Base-by-base conservation (phyloP, 2,888 invertebrate species). In the Pheosia gnoma region DNA sequence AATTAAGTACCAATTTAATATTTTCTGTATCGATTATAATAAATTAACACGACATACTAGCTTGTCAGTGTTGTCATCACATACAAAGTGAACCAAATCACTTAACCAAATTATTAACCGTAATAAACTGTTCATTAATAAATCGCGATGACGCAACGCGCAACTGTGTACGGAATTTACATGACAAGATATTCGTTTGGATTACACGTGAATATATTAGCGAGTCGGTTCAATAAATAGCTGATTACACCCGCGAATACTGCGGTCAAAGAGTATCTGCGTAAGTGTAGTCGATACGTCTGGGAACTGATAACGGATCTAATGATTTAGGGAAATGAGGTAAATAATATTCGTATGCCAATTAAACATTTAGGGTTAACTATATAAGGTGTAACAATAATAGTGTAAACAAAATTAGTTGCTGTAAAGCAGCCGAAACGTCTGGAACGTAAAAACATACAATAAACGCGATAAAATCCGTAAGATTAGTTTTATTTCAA, bases 141-240 rank as follows among this genome's bases (percentile, higher is more conserved):
- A 51, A 25, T 25, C 25, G 13, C 25, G 51, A 25, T 51, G 51
- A 51, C 51, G 25, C 13, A 51, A 51, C 51, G 3, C 11, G 5
- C 47, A 47, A 47, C 47, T n/a, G 47, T 5, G 25, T 25, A 25
- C 7, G 25, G 51, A 8, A 51, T 51, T 51, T 51, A 11, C 51
- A 25, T 51, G 25, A 51, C 51, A 51, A 25, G 10, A 51, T 51
- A 25, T 51, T 25, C 13, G 51, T 47, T 47, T 47, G 3, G 47
- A 52, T 25, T 52, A 52, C 52, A 52, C 47, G 52, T 13, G 53
- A 54, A 54, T 55, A 39, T 55, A 55, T 55, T 39, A 39, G 39
- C 39, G 39, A 55, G 39, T 9, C 39, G n/a, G 36, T 55, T 39
- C 13, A 55, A 55, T 55, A 55, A 55, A 55, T 39, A 55, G n/a